Base-by-base conservation (phyloP, 2,797 vertebrate genomes). In the Falco peregrinus region DNA sequence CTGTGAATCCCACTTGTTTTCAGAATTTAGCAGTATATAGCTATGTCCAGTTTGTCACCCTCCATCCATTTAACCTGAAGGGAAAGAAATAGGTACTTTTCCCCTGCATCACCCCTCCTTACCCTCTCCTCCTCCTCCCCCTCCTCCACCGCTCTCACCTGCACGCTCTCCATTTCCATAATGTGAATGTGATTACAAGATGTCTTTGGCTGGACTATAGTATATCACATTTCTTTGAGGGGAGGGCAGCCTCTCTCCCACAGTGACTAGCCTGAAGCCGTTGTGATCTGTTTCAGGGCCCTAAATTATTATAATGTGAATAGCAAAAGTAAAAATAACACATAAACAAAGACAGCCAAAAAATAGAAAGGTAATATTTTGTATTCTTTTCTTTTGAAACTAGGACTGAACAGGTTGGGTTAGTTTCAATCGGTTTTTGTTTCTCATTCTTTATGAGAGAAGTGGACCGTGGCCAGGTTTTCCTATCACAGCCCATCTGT, bases 391-490 rank as follows among this genome's bases (percentile, higher is more conserved):
- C 51, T 86, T 91, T 89, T 90, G 63, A 95, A 96, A 90, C 56
- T 51, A 84, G 31, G n/a, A 76, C 16, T 92, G 84, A 92, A 41
- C 63, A 87, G 81, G 64, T 84, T 97, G 87, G 61, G 78, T 70
- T 91, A 93, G 83, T 91, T 97, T 95, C 87, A 93, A 73, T 84
- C 0, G 0, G 33, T 93, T 94, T 91, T 94, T 96, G 94, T 96
- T 97, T 97, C 83, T 93, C 93, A 95, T 96, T 97, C 93, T 94
- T 95, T 83, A 71, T 67, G 81, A 95, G 31, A 96, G 79, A 87
- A 87, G 74, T 97, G 96, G 95, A 95, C 33, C 83, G 45, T 78
- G 65, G 93, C 97, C 97, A 97, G 97, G 57, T 95, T 97, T 97
- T 96, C 73, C 89, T 96, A 95, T 97, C 89, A 84, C 57, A 84